Base-by-base conservation (phyloP, 2,797 vertebrate species). In the Diplodus puntazzo region DNA sequence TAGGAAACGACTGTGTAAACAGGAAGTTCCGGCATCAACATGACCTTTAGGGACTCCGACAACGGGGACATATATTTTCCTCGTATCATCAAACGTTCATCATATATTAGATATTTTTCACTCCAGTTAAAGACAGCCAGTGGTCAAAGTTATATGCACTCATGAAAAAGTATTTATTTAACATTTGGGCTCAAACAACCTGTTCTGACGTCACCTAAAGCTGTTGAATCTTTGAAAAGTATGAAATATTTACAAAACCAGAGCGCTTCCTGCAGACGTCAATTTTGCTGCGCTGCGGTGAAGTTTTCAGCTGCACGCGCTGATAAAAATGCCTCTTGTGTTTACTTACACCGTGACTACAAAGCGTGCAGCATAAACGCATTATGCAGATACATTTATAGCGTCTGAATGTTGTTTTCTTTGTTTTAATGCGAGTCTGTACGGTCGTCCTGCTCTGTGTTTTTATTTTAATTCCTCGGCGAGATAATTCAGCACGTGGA, bases 401-500 rank as follows among this genome's bases (percentile, higher is more conserved):
- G 17, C 13, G 39, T 20, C 17, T 27, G 46, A 34, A 8, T 34
- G 43, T 57, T 69, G 21, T 64, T 30, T 64, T 16, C 16, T 61
- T 18, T 14, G 23, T 57, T 39, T 73, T n/a, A 6, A 25, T 9
- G 16, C 27, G 52, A 23, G 1, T 42, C 34, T 61, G 2, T n/a
- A 0, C 45, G 9, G 57, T 45, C 14, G 11, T 54, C 49, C 25
- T 39, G 42, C 45, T 70, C 69, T 4, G 43, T 3, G 30, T 79
- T 49, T 50, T 34, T 27, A 27, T 27, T 27, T 27, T 27, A 3
- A 21, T 39, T 64, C 48, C 23, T 50, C 53, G 65, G 7, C 48
- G 1, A 23, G 16, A 55, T 73, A n/a, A 53, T 60, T 76, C 49
- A 25, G 52, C 69, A 48, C 30, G 30, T 75, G 53, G 18, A 52